These are phyloP conservation scores for Atta cephalotes DNA, from an alignment of 1,140 invertebrate species.

Conservation along the genomic window DNA sequence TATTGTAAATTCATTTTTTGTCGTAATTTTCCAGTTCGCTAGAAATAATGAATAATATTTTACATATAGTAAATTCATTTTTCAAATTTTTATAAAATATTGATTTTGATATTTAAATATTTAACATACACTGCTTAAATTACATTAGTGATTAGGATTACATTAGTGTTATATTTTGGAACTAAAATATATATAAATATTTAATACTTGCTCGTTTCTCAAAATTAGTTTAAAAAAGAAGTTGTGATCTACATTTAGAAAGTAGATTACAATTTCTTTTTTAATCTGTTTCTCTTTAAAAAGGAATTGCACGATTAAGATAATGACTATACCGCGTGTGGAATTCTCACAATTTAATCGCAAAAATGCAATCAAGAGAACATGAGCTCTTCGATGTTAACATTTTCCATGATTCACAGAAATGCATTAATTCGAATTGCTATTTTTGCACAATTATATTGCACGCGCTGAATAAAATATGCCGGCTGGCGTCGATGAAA, in stretches of 20 bases:
- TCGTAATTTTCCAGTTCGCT: background rate
- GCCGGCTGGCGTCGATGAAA: slow-evolving; percentile 21
- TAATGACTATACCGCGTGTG: background rate
- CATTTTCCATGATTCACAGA: slow-evolving; percentile 32
- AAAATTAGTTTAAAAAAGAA: background rate
- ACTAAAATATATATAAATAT: background rate
- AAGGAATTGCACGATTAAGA: background rate
- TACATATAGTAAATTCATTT: background rate
- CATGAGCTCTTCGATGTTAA: slow-evolving; percentile 3
- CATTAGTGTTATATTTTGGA: background rate
- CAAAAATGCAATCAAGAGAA: background rate
- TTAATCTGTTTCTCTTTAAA: background rate
- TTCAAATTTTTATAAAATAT: slow-evolving; percentile 2
- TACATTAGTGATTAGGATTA: background rate
- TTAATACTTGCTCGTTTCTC: background rate
- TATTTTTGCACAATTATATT: slow-evolving; percentile 56
- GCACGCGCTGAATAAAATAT: slow-evolving; percentile 38
- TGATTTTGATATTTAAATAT: background rate
- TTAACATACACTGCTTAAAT: background rate
- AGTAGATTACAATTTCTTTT: too few relatives aligned
- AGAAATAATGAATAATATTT: background rate
- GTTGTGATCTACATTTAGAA: too few relatives aligned
- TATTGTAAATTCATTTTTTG: background rate
- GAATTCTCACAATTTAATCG: background rate
- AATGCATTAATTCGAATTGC: slow-evolving; percentile 45